These are phyloP conservation scores for Crotalus viridis DNA, from an alignment of 2,113 vertebrate genomes.

Conservation along the genomic window DNA sequence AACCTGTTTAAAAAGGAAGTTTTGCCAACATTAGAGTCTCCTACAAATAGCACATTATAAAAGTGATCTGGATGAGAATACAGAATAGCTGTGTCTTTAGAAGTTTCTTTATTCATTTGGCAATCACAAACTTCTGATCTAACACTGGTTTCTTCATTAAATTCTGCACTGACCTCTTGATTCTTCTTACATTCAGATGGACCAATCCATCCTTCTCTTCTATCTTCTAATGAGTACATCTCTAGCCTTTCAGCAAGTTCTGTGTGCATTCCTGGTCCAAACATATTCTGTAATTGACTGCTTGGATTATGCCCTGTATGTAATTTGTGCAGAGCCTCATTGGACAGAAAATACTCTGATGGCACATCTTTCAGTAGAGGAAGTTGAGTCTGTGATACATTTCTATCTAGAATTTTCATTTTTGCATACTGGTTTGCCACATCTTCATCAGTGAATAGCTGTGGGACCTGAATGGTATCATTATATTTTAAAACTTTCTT, in stretches of 20 bases:
- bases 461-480: background rate
- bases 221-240: background rate
- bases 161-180: background rate
- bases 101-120: background rate
- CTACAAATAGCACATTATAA: slow-evolving; percentile 86
- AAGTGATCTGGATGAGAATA: slow-evolving; percentile 61
- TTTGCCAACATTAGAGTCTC: slow-evolving; percentile 88
- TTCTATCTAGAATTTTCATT: fast-evolving
- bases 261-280: background rate
- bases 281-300: background rate
- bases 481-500: slow-evolving; percentile 38
- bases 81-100: background rate
- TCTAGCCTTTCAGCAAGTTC: background rate
- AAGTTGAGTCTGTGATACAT: background rate
- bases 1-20: slow-evolving; percentile 85
- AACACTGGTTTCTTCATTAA: fast-evolving
- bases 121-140: background rate
- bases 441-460: background rate
- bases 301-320: background rate
- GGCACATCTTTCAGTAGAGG: background rate
- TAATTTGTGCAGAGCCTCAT: fast-evolving
- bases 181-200: fast-evolving
- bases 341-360: background rate
- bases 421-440: background rate
- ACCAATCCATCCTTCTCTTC: background rate